Evolutionary conservation across 2,888 invertebrate species (phyloP).

Genomic region (Xestia ashworthii): DNA sequence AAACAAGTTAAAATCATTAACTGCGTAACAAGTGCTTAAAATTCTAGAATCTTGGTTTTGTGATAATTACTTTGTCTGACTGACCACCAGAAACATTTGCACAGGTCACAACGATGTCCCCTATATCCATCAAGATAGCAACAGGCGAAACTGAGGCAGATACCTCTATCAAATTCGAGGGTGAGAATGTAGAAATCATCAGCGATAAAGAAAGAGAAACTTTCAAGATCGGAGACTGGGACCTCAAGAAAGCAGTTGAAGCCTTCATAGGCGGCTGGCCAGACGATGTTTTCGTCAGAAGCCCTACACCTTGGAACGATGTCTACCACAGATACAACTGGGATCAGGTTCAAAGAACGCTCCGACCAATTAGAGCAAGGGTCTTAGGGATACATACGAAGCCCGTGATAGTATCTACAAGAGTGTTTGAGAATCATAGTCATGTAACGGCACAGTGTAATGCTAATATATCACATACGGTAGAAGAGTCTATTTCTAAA

Average conservation of each 20-base stretch:
- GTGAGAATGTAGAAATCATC: slow-evolving; percentile 61
- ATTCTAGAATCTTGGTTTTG: too few species aligned
- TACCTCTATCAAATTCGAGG: slow-evolving; percentile 23
- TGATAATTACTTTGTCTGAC: too few species aligned
- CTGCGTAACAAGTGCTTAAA: too few species aligned
- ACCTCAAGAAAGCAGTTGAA: slow-evolving; percentile 60
- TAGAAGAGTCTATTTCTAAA: slow-evolving; percentile 65
- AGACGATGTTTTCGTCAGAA: slow-evolving; percentile 66
- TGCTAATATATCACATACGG: slow-evolving; percentile 62
- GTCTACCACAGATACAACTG: slow-evolving; percentile 69
- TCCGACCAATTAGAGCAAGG: slow-evolving; percentile 59
- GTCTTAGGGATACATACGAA: slow-evolving; percentile 60
- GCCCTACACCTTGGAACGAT: slow-evolving; percentile 75
- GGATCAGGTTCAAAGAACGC: slow-evolving; percentile 66
- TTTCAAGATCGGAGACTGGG: slow-evolving; percentile 66
- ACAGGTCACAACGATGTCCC: too few species aligned
- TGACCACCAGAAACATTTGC: too few species aligned
- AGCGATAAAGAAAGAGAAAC: slow-evolving; percentile 65
- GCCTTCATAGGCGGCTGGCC: slow-evolving; percentile 65
- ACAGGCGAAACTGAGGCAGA: not conserved
- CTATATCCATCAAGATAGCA: slow-evolving; percentile 9
- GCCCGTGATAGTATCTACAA: slow-evolving; percentile 56
- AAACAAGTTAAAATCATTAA: too few species aligned
- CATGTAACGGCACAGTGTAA: slow-evolving; percentile 58
- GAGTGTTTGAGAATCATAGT: slow-evolving; percentile 64